Conservation (phyloP, 1,140 invertebrate genomes). For the Maniola jurtina region DNA sequence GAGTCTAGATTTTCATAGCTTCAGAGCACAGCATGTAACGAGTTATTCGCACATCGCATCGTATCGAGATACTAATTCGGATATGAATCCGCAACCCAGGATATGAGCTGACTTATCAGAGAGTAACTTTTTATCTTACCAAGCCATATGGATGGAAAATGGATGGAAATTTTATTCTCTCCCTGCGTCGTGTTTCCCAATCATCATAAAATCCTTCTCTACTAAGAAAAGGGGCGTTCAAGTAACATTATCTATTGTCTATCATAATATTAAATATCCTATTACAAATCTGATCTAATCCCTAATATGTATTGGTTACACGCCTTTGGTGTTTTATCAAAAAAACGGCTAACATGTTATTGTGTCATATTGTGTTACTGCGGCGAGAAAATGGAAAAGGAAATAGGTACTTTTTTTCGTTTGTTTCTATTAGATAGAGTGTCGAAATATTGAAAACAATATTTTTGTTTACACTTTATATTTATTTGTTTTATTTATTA, state of each 20-base stretch:
- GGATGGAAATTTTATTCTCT: neutral
- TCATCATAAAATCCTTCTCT: too few relatives aligned
- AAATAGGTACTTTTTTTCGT: conserved; percentile 1
- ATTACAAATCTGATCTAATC: neutral
- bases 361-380: too few relatives aligned
- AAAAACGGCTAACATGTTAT: conserved; percentile 9
- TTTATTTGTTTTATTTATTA: too few relatives aligned
- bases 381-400: conserved; percentile 16
- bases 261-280: conserved; percentile 2
- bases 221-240: too few relatives aligned
- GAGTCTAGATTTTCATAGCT: conserved; percentile 20
- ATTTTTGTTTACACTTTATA: too few relatives aligned
- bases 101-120: conserved; percentile 38
- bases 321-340: conserved; percentile 31
- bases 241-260: neutral
- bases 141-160: neutral
- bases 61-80: conserved; percentile 57
- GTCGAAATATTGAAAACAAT: too few relatives aligned
- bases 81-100: conserved; percentile 50
- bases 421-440: neutral
- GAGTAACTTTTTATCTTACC: conserved; percentile 29
- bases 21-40: conserved; percentile 36
- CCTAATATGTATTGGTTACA: conserved; percentile 32
- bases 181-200: too few relatives aligned
- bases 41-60: conserved; percentile 45